Base-by-base conservation (phyloP, 1,140 invertebrate genomes). In the Drosophila busckii region DNA sequence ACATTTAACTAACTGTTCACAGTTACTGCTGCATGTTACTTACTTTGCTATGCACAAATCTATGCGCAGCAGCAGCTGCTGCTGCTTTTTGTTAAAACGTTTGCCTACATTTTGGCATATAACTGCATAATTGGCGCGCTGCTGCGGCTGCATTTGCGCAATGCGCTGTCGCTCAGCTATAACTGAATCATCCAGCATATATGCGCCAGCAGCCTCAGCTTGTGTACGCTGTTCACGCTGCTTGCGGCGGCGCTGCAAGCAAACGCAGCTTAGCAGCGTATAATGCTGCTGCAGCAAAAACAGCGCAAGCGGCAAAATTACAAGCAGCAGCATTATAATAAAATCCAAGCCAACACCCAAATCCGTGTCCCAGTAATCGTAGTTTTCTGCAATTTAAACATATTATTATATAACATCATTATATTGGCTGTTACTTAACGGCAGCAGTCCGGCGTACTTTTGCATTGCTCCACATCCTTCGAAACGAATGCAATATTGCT, bases 401-500 rank as follows among this genome's bases (percentile, higher is more conserved):
- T n/a, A n/a, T n/a, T n/a, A n/a, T n/a, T n/a, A n/a, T n/a, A n/a
- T n/a, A n/a, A 37, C 10, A 25, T 7, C 7, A 22, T 16, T 26
- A 3, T 22, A 38, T 34, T 16, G 6, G 5, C 2, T 34, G 10
- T 8, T 29, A 54, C 59, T 61, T 25, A 76, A 83, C 76, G 17
- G 66, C 78, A 78, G 40, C 76, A 83, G 9, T 69, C 52, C 5
- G 76, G 76, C 0, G 2, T 1, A 2, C 6, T 16, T 0, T 35
- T 0, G 34, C 76, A 84, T 0, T 53, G 17, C 4, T 44, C 32
- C 4, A 83, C 4, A 1, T 46, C 7, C 1, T 4, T n/a, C 5
- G 76, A 84, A 0, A 75, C 8, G n/a, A 78, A 84, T 0, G 1
- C 0, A 0, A 83, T 25, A 1, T 34, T 2, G 0, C 28, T 4